Percentiles rank a stretch among this genome's conserved stretches.
Conservation (phyloP, 2,888 invertebrate genomes). For the Morpho achilles region DNA sequence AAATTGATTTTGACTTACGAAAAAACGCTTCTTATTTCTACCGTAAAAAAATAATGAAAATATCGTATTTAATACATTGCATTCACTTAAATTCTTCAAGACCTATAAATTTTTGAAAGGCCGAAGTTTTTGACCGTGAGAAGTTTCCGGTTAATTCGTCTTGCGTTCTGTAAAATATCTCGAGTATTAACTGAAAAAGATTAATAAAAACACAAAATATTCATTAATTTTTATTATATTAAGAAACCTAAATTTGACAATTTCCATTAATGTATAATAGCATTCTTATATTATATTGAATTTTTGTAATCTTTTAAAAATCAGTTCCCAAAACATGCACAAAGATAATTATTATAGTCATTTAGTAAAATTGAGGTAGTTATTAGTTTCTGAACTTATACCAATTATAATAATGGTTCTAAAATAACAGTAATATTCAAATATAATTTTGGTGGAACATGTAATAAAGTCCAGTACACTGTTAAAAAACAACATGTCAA, state of each 20-base stretch:
- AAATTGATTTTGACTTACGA: too few species aligned
- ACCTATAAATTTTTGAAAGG: too few species aligned
- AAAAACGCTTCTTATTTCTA: too few species aligned
- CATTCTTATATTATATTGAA: slow-evolving; percentile 72
- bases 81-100: too few species aligned
- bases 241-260: slow-evolving; percentile 78
- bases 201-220: slow-evolving; percentile 36
- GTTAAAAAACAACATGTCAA: slow-evolving; percentile 44
- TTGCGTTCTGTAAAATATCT: too few species aligned
- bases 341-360: slow-evolving; percentile 77
- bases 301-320: slow-evolving; percentile 56
- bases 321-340: slow-evolving; percentile 76
- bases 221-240: slow-evolving; percentile 72
- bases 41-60: too few species aligned
- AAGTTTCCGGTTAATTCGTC: too few species aligned
- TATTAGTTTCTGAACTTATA: slow-evolving; percentile 78
- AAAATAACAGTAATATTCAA: slow-evolving; percentile 67
- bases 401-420: slow-evolving; percentile 72
- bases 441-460: slow-evolving; percentile 54
- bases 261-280: slow-evolving; percentile 73
- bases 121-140: too few species aligned
- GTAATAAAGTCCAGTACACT: slow-evolving; percentile 46
- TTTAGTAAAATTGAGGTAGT: slow-evolving; percentile 80
- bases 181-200: neutral
- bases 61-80: too few species aligned